These are phyloP conservation scores for Mixornis gularis DNA, from an alignment of 2,113 vertebrate genomes.

Conservation along the genomic window DNA sequence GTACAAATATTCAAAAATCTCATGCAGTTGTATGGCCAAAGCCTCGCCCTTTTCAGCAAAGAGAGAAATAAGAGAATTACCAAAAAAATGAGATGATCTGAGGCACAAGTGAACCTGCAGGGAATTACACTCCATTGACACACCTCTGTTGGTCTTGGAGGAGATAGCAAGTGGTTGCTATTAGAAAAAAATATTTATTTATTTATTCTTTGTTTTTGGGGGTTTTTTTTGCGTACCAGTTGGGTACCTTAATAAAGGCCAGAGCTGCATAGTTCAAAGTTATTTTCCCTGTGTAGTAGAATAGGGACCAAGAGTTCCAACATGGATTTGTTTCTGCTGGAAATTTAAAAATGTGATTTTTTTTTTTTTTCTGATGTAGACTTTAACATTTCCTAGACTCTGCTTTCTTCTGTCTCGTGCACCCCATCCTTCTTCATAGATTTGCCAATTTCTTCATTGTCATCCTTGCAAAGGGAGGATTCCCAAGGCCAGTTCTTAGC, in stretches of 20 bases:
- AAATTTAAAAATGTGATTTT: not conserved
- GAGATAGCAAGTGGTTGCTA: not conserved
- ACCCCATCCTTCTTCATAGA: not conserved
- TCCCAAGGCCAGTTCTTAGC: not conserved
- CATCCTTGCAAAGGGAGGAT: not conserved
- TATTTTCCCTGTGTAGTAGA: not conserved
- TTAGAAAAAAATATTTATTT: not conserved
- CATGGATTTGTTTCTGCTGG: not conserved
- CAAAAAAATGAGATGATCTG: not conserved
- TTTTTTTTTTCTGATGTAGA: not conserved
- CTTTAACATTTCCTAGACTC: not conserved
- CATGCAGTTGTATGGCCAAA: not conserved
- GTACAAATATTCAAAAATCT: not conserved
- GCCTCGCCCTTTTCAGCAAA: rapidly evolving
- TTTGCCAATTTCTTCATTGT: not conserved
- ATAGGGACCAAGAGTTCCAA: not conserved
- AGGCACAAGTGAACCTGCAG: not conserved
- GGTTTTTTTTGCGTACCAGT: rapidly evolving
- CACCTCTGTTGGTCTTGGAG: not conserved
- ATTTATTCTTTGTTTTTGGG: no score
- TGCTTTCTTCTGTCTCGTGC: not conserved
- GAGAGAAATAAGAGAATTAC: not conserved
- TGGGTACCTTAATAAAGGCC: not conserved
- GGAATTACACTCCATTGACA: not conserved
- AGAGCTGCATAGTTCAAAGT: not conserved